phyloP scores from a whole-genome alignment of 2,797 vertebrate species.

The Melanotaenia nigrans region DNA sequence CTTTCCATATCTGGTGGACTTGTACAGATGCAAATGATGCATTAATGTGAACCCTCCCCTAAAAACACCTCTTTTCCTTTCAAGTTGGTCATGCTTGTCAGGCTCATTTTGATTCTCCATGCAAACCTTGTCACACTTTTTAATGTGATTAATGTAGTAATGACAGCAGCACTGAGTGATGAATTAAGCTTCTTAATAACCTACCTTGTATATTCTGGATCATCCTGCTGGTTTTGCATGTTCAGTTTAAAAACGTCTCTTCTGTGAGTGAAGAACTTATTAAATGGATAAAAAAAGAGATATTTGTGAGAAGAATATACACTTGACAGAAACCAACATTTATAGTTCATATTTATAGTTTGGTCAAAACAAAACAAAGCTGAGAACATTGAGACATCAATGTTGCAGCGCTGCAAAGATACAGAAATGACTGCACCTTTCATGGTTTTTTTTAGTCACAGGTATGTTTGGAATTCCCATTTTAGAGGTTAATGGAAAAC shows the following conservation, averaged over 20 bases:
- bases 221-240: conserved; percentile 1
- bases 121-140: conserved; percentile 11
- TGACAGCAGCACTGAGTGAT: conserved; percentile 22
- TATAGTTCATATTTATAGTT: neutral
- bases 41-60: conserved; percentile 8
- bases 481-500: neutral
- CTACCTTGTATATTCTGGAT: neutral
- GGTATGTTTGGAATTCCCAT: neutral
- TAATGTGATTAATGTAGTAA: conserved; percentile 34
- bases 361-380: neutral
- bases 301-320: neutral
- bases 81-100: conserved; percentile 27
- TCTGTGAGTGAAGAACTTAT: neutral
- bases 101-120: conserved; percentile 26
- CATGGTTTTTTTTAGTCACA: neutral
- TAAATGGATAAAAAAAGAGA: neutral
- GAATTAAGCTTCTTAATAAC: conserved; percentile 12
- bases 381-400: no score
- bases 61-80: conserved; percentile 24
- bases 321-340: neutral
- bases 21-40: neutral
- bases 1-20: neutral
- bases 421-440: no score
- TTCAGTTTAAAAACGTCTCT: neutral
- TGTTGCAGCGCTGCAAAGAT: no score